Conservation (phyloP, 53 echinoderm and acorn worm species). For the Antedon mediterranea region DNA sequence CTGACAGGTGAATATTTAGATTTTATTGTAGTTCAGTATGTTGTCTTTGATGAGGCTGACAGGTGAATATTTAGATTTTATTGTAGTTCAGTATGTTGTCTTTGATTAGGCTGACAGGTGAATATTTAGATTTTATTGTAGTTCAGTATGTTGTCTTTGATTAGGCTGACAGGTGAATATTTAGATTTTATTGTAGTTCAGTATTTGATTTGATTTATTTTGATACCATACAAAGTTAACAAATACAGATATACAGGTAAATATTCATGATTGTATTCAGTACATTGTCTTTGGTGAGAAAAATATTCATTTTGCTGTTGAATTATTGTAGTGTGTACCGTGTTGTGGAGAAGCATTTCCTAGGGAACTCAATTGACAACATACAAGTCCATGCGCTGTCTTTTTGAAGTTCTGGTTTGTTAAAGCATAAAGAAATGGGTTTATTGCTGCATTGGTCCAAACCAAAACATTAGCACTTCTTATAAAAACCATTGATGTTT, state of each 20-base stretch:
- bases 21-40: conserved; percentile 35
- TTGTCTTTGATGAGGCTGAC: conserved; percentile 98
- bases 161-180: conserved; percentile 80
- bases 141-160: conserved; percentile 92
- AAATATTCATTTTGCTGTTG: too few relatives aligned
- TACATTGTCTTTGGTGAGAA: too few relatives aligned
- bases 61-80: conserved; percentile 28
- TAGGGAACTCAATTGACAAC: not conserved
- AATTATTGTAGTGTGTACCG: not conserved
- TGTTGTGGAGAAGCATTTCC: not conserved
- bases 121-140: not conserved
- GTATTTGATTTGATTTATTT: too few relatives aligned
- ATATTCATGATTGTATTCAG: not conserved
- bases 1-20: conserved; percentile 61
- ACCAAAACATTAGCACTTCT: not conserved
- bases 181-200: not conserved
- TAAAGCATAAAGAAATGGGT: not conserved
- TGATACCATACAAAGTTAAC: too few relatives aligned
- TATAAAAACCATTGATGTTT: not conserved
- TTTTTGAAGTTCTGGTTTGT: not conserved
- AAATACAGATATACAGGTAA: too few relatives aligned
- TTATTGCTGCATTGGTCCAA: not conserved
- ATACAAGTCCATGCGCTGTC: not conserved
- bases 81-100: conserved; percentile 59
- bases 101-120: conserved; percentile 99